These are phyloP conservation scores for Tauraco hartlaubi DNA, from an alignment of 2,797 vertebrate species.

Conservation along the genomic window DNA sequence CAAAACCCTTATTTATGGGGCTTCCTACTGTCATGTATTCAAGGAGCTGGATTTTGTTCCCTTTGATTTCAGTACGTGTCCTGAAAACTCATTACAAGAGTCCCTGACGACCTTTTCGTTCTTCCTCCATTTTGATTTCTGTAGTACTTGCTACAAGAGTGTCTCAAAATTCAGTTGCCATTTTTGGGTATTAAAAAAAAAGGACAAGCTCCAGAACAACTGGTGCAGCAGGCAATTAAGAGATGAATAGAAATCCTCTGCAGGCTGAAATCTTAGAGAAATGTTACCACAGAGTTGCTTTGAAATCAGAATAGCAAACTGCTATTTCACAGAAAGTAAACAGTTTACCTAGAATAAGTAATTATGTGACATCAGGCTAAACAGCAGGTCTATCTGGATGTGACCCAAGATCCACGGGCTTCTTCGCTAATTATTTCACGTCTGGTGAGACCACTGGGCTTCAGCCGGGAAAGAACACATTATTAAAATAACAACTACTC, in stretches of 20 bases:
- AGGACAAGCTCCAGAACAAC: background rate
- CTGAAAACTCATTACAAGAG: background rate
- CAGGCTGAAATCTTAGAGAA: background rate
- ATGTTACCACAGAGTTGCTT: background rate
- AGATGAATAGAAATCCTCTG: background rate
- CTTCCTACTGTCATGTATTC: background rate
- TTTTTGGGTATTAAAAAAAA: background rate
- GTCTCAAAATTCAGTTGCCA: background rate
- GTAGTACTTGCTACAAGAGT: rapidly evolving
- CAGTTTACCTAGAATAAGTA: conserved; percentile 12
- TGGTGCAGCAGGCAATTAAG: background rate
- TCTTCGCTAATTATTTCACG: background rate
- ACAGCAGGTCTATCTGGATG: background rate
- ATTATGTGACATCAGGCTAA: conserved; percentile 37
- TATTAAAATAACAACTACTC: background rate
- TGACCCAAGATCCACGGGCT: background rate
- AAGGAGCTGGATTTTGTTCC: background rate
- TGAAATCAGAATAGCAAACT: background rate
- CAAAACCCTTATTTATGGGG: background rate
- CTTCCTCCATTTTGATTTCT: conserved; percentile 21
- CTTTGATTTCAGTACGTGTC: background rate
- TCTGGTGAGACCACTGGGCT: conserved; percentile 21
- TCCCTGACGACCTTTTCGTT: background rate
- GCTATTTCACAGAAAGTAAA: background rate
- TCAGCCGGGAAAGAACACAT: background rate